Evolutionary conservation across 2,113 vertebrate species (phyloP).

Genomic region (Erythrolamprus reginae): DNA sequence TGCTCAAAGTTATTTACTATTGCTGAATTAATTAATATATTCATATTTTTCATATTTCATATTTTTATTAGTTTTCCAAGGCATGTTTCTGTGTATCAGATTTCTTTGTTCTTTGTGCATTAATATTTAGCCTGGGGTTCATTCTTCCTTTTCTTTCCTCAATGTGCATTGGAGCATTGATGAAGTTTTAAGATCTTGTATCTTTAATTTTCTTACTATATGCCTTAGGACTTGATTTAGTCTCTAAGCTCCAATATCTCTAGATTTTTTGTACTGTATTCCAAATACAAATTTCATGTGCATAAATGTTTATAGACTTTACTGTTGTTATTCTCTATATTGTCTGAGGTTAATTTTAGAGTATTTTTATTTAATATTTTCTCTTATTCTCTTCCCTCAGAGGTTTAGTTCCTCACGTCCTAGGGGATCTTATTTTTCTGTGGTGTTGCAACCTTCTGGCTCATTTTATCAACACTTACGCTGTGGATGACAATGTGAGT

Average conservation of each 20-base stretch:
- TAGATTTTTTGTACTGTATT: background rate
- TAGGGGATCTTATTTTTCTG: slow-evolving; percentile 87
- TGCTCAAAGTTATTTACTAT: background rate
- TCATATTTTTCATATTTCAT: too few relatives aligned
- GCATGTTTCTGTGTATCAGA: background rate
- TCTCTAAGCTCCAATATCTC: background rate
- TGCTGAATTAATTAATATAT: background rate
- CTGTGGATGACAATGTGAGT: slow-evolving; percentile 86
- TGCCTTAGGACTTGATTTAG: background rate
- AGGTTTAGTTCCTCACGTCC: slow-evolving; percentile 79
- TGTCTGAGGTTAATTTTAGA: background rate
- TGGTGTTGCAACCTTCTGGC: slow-evolving; percentile 89
- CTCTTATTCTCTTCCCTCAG: slow-evolving; percentile 60
- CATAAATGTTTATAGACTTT: background rate
- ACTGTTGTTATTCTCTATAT: background rate
- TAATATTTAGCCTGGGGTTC: background rate
- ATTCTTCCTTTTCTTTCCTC: background rate
- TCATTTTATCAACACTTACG: slow-evolving; percentile 88
- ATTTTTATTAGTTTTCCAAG: background rate
- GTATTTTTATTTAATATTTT: slow-evolving; percentile 30
- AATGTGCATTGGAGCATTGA: background rate
- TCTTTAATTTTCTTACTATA: background rate
- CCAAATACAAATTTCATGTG: background rate
- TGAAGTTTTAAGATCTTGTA: background rate
- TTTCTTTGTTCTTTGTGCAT: background rate